Percentiles rank a stretch among this genome's conserved stretches.
Conservation (phyloP, 2,797 vertebrate species). For the Lithobates sylvaticus region DNA sequence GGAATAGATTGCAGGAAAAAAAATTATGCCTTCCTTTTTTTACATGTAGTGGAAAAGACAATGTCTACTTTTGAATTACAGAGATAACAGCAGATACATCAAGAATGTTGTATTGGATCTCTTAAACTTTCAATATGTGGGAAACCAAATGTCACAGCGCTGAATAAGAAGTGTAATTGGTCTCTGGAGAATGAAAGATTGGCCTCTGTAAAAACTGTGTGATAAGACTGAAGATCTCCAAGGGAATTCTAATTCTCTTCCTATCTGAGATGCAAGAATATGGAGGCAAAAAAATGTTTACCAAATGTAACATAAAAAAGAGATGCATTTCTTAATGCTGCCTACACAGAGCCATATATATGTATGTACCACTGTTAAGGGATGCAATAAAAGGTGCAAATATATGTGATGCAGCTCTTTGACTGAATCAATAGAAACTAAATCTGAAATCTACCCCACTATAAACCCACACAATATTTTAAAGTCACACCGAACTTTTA, state of each 20-base stretch:
- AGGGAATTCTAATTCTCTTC: slow-evolving; percentile 26
- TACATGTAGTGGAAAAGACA: slow-evolving; percentile 45
- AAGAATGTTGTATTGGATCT: slow-evolving; percentile 40
- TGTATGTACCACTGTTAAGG: not conserved
- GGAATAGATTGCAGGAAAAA: slow-evolving; percentile 35
- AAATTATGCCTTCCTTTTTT: slow-evolving; percentile 24
- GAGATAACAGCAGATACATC: slow-evolving; percentile 45
- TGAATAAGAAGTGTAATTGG: slow-evolving; percentile 49
- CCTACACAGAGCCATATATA: not conserved
- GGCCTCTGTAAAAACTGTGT: slow-evolving; percentile 30
- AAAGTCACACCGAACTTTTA: too few relatives aligned
- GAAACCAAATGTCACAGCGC: slow-evolving; percentile 53
- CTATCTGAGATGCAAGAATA: not conserved
- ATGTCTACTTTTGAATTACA: slow-evolving; percentile 46
- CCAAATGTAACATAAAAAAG: not conserved
- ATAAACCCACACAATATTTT: too few relatives aligned
- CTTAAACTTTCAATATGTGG: slow-evolving; percentile 49
- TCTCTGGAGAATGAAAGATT: slow-evolving; percentile 30
- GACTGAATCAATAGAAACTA: too few relatives aligned
- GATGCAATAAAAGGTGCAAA: not conserved
- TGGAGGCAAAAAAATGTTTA: slow-evolving; percentile 1
- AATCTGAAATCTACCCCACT: too few relatives aligned
- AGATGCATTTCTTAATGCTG: not conserved
- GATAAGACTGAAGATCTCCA: slow-evolving; percentile 24
- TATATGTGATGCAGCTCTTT: too few relatives aligned